Evolutionary conservation across 2,113 vertebrate genomes (phyloP).

Genomic region (Lycocorax pyrrhopterus): DNA sequence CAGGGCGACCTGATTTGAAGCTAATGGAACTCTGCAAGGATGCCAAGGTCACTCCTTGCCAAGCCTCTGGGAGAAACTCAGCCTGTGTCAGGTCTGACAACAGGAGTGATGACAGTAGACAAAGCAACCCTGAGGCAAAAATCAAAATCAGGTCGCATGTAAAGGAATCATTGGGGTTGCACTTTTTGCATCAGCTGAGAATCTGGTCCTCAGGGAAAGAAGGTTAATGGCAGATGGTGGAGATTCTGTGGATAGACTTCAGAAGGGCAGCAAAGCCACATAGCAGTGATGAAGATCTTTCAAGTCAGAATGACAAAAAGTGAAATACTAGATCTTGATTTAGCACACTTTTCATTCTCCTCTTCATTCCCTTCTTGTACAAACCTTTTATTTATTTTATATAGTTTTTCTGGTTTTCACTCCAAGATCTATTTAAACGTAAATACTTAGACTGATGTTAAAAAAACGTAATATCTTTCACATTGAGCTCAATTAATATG

Average conservation of each 20-base stretch:
- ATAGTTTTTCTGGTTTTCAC: not conserved
- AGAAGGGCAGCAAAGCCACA: not conserved
- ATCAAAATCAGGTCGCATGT: constrained; percentile 12
- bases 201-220: not conserved
- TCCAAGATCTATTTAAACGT: not conserved
- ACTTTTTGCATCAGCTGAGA: constrained; percentile 22
- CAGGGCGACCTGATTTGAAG: not conserved
- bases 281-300: not conserved
- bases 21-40: constrained; percentile 20
- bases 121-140: constrained; percentile 30
- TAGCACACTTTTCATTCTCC: not conserved
- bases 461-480: not conserved
- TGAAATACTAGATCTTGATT: not conserved
- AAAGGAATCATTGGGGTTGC: not conserved
- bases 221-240: constrained; percentile 23
- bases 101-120: constrained; percentile 14
- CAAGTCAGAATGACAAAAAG: not conserved
- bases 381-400: not conserved
- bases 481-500: not conserved
- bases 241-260: not conserved
- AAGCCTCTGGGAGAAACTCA: constrained; percentile 7
- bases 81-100: constrained; percentile 22
- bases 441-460: not conserved
- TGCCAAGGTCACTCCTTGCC: not conserved
- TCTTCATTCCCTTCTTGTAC: not conserved